Evolutionary conservation across 1,140 invertebrate genomes (phyloP), one percentile per base, ranked within the genome.

Genomic region (Drosophila ogumai): DNA sequence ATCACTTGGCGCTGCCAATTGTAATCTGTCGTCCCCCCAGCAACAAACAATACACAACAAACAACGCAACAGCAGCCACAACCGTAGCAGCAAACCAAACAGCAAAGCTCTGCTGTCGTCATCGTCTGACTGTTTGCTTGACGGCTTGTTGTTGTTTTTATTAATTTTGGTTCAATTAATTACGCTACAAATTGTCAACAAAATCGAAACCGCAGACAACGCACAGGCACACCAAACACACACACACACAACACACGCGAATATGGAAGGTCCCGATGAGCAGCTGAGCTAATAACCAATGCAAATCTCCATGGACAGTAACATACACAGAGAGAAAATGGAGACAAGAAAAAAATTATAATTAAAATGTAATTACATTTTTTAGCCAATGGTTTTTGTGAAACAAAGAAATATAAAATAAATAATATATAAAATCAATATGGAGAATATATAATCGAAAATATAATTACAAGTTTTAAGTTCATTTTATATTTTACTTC

Each of bases 171-270:
- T 77, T 88, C 73, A 87, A 87, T 87, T 84, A 87, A 87, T 87
- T 87, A 88, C 72, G 67, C 68, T 88, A 80, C 84, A 88, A 87
- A 84, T 88, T 87, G 84, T 88, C 84, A 87, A 84, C 84, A 85
- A 85, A 81, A 74, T 72, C 81, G 73, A 56, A 84, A 72, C 71
- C 81, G 49, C 79, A 82, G 64, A 76, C 68, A 72, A 60, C 55
- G 64, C 61, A 36, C 61, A 38, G 63, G n/a, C 8, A 65, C 38
- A 64, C 34, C 22, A 22, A 22, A 22, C 22, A 22, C 36, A 38
- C 13, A 38, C 13, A 15, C 10, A 60, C 28, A 46, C 19, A 41
- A 49, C 22, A 59, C 12, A 17, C 28, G 28, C 41, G 40, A 34
- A 44, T n/a, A 59, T 6, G 13, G 15, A 28, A 36, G 15, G 41